These are phyloP conservation scores for Scyliorhinus canicula DNA, from an alignment of 2,797 vertebrate species.

Conservation along the genomic window DNA sequence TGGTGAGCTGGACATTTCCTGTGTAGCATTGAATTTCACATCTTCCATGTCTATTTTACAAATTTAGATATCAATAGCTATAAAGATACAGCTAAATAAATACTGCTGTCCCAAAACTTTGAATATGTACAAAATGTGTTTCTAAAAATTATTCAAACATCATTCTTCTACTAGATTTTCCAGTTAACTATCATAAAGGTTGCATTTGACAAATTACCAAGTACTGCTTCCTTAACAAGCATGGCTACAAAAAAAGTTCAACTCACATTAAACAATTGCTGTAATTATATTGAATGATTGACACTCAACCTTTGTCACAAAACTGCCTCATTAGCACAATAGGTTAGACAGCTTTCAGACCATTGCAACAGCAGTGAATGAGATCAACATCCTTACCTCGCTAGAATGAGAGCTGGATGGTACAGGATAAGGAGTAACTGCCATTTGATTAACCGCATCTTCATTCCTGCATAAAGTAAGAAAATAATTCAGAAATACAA, in stretches of 20 bases:
- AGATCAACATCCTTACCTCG: constrained; percentile 62
- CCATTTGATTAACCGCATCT: constrained; percentile 84
- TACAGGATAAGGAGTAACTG: constrained; percentile 68
- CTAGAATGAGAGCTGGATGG: constrained; percentile 54
- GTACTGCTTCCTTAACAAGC: background rate
- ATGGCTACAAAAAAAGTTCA: background rate
- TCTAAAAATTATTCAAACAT: background rate
- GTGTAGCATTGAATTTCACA: background rate
- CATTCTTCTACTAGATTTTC: background rate
- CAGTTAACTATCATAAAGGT: background rate
- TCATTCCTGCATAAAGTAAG: constrained; percentile 64
- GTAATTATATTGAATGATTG: background rate
- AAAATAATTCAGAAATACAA: constrained; percentile 37
- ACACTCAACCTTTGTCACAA: background rate
- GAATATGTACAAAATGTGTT: background rate
- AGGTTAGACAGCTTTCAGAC: background rate
- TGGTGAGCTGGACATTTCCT: background rate
- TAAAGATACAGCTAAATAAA: background rate
- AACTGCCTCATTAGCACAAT: background rate
- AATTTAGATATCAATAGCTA: background rate
- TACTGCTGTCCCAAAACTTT: background rate
- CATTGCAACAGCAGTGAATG: background rate
- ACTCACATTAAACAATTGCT: background rate
- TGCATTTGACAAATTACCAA: background rate
- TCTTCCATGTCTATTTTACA: background rate